phyloP scores from a whole-genome alignment of 2,888 invertebrate species.

The Poecilobothrus nobilitatus region DNA sequence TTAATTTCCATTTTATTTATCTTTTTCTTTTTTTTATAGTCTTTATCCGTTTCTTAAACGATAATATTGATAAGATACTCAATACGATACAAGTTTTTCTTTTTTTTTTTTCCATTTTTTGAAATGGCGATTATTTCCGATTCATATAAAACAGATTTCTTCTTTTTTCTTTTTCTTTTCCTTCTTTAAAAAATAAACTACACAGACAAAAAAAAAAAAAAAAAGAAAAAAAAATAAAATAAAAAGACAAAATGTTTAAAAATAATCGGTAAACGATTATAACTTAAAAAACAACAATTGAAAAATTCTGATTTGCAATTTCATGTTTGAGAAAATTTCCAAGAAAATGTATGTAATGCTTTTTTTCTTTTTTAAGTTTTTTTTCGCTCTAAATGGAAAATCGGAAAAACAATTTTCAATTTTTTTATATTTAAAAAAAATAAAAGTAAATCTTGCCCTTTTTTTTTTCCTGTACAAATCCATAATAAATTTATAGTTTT shows the following conservation, averaged over 20 bases:
- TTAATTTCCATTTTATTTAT: no score
- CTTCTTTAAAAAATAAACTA: not conserved
- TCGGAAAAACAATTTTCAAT: not conserved
- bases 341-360: not conserved
- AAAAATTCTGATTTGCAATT: not conserved
- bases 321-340: not conserved
- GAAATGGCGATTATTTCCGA: not conserved
- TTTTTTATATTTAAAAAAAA: no score
- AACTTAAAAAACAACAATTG: not conserved
- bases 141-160: not conserved
- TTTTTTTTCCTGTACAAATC: not conserved
- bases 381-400: not conserved
- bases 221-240: not conserved
- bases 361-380: no score
- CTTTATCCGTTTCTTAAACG: not conserved
- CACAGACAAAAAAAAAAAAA: not conserved
- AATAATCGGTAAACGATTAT: no score
- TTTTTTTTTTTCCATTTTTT: not conserved
- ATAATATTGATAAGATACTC: not conserved
- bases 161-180: not conserved
- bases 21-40: no score
- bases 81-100: not conserved
- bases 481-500: not conserved
- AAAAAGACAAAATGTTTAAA: not conserved
- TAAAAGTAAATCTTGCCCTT: no score